phyloP scores from a whole-genome alignment of 2,888 invertebrate genomes.

The Tachina lurida region DNA sequence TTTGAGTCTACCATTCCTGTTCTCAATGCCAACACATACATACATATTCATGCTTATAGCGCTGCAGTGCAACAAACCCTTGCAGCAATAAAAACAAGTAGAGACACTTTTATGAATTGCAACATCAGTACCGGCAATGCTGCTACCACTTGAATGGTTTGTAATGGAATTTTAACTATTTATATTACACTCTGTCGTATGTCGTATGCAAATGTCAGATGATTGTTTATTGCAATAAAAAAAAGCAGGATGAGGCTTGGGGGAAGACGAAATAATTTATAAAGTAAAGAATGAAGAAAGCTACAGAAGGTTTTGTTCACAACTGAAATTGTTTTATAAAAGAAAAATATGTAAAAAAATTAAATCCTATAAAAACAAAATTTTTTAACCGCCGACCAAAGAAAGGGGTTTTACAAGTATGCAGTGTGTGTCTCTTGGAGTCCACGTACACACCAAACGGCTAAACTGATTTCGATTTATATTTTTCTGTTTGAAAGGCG shows the following conservation, averaged over 20 bases:
- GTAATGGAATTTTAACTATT: slow-evolving; percentile 68
- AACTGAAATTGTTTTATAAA: slow-evolving; percentile 53
- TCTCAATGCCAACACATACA: slow-evolving; percentile 40
- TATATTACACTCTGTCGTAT: slow-evolving; percentile 55
- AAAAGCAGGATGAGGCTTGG: background rate
- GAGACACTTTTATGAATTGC: slow-evolving; percentile 22
- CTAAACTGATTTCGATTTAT: too few species aligned
- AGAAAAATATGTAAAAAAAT: slow-evolving; percentile 15
- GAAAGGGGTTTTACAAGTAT: too few species aligned
- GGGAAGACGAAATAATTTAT: slow-evolving; percentile 5
- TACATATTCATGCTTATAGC: slow-evolving; percentile 26
- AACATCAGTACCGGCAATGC: background rate
- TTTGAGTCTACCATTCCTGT: slow-evolving; percentile 20
- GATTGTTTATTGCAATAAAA: slow-evolving; percentile 59
- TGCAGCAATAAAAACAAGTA: slow-evolving; percentile 1
- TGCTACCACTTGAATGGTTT: slow-evolving; percentile 22
- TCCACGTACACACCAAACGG: too few species aligned
- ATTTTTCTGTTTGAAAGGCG: too few species aligned
- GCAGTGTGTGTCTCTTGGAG: too few species aligned
- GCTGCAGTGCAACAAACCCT: background rate
- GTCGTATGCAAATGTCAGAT: slow-evolving; percentile 58
- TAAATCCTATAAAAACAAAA: background rate
- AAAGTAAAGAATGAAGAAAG: slow-evolving; percentile 6
- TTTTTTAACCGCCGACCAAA: too few species aligned
- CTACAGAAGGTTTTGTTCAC: background rate